phyloP scores from a whole-genome alignment of 2,797 vertebrate species.

The Remorina albescens region DNA sequence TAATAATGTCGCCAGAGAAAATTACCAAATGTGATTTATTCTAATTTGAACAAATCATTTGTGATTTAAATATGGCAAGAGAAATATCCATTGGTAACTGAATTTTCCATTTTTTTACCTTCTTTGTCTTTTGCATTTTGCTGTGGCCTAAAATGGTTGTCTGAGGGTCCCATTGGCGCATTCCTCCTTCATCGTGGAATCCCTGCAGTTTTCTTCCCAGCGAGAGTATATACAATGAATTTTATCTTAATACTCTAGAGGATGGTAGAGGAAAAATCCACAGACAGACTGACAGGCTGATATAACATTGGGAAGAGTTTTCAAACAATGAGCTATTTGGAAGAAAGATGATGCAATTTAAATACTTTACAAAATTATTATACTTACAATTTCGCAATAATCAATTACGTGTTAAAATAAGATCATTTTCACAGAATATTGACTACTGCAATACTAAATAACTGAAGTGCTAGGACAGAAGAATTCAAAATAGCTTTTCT shows the following conservation, averaged over 20 bases:
- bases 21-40: constrained; percentile 83
- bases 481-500: background rate
- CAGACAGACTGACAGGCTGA: constrained; percentile 23
- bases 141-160: constrained; percentile 17
- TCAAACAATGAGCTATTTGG: constrained; percentile 10
- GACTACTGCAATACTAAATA: constrained; percentile 3
- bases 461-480: background rate
- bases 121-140: constrained; percentile 37
- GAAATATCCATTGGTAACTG: constrained; percentile 75
- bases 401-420: constrained; percentile 6
- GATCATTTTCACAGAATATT: constrained; percentile 16
- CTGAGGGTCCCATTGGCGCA: constrained; percentile 30
- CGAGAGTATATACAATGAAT: constrained; percentile 4
- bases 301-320: background rate
- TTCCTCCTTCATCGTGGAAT: constrained; percentile 22
- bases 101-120: constrained; percentile 59
- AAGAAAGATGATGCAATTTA: constrained; percentile 13
- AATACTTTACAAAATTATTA: background rate
- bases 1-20: constrained; percentile 66
- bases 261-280: too few relatives aligned
- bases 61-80: constrained; percentile 78
- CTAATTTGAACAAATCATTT: constrained; percentile 73
- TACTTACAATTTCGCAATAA: background rate
- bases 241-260: constrained; percentile 31
- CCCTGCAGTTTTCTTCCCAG: constrained; percentile 9